Evolutionary conservation across 1,140 invertebrate species (phyloP), one percentile per base, ranked within the genome.

Genomic region (Drosophila rufa): DNA sequence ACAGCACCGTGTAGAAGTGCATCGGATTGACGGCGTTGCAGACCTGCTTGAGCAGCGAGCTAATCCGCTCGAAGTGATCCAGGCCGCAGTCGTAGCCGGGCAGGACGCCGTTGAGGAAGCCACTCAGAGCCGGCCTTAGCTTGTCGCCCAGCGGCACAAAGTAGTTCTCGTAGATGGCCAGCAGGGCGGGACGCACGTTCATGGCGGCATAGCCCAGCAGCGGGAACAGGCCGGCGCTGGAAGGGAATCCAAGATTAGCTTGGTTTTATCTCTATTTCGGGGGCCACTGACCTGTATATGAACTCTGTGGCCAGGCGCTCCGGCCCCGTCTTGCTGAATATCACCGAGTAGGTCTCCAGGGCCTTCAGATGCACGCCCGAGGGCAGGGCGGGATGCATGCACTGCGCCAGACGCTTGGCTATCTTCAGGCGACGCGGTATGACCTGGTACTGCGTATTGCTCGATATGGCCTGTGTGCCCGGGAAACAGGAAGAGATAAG

Each of bases 321-420:
- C 42, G 96, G 96, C 51, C 97, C 97, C 93, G 98, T 98, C 83
- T 96, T 97, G 92, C 97, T 97, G 93, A 99, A 99, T 89, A 99
- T 97, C 70, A 98, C 96, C 83, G 98, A 97, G 93, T 99, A 99
- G 1, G 97, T 98, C 93, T 99, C 98, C 40, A 99, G 93, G 25
- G 98, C 97, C 93, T 99, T 98, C 33, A 98, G 93, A 94, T 99
- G 98, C 25, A 99, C 98, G 64, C 97, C 98, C 70, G 96, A 96
- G 45, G 98, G 98, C 62, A 99, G 93, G 38, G 96, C 96, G 48
- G 98, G 98, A 94, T 99, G 98, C 94, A 99, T 96, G 93, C 98
- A 99, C 94, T 99, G 98, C 57, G 98, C 97, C 66, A 99, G 94
- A 79, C 98, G 94, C 94, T 99, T 99, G 45, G 97, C 97, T 82